Base-by-base conservation (phyloP, 2,888 invertebrate species). In the Cryptus armator region DNA sequence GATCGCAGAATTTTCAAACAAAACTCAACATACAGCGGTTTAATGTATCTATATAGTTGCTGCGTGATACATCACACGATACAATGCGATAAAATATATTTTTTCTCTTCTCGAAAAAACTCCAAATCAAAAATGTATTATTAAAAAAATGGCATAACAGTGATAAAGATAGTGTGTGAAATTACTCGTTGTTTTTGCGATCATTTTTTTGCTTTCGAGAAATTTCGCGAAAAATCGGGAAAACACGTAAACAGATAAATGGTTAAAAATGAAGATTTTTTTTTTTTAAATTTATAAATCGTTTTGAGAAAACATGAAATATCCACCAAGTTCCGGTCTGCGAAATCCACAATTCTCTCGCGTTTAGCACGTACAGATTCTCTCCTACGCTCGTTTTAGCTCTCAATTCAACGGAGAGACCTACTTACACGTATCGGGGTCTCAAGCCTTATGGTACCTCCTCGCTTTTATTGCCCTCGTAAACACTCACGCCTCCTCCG, bases 391-490 rank as follows among this genome's bases (percentile, higher is more conserved):
- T 29, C 37, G 43, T 71, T 76, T 46, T 24, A 46, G 59, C 24
- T 64, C 70, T 78, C 67, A 66, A 81, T 79, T 83, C 81, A 59
- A 56, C 71, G 46, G 24, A 74, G 70, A 72, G 84, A 81, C 81
- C 81, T 81, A 81, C 81, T 85, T 81, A 71, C 64, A 64, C 51
- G 67, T 62, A 77, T 80, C 75, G 79, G 67, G 79, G 82, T 75
- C 78, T 76, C 76, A 68, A 82, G 48, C 70, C 81, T 16, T 68
- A 67, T 44, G 16, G 68, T 72, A 68, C 75, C 80, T 77, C 81
- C 67, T 83, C 68, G 75, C 72, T 88, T 86, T 87, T 87, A 87
- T 86, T 88, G 88, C 86, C 78, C 86, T 88, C 87, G 87, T 89
- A 89, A 89, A 89, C 87, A 88, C 79, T 83, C 82, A 67, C 62